Base-by-base conservation (phyloP, 2,797 vertebrate species). In the Mormyrops boulengeri region DNA sequence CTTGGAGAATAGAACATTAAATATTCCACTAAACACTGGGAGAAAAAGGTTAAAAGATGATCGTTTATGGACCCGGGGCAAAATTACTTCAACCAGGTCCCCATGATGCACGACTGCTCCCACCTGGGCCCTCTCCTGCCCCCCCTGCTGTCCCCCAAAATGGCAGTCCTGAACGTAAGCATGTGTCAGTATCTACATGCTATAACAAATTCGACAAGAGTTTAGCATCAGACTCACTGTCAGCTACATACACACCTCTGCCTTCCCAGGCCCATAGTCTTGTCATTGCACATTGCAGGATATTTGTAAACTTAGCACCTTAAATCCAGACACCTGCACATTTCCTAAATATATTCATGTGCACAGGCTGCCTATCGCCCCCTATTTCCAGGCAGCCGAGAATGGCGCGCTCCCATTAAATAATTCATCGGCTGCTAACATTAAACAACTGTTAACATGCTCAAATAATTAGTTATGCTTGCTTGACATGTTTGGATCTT, bases 361-460 rank as follows among this genome's bases (percentile, higher is more conserved):
- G 85, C 82, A 77, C 93, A 92, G 93, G 94, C 93, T 92, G 92
- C 93, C 95, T 94, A 94, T 92, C 93, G 92, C 91, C 90, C 95
- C 95, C 91, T 95, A 95, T 97, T 97, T 97, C 96, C 96, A 97
- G 97, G 95, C 96, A 96, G 97, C 96, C 96, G 96, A 96, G 97
- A 97, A 96, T 96, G 96, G 96, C 97, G 96, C 94, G 94, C 94
- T 95, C 94, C 95, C 96, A 94, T 97, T 99, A 97, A 99, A 99
- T 99, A 98, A 99, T 99, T 99, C 97, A 99, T 97, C 95, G 95
- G 96, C 97, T 97, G 96, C 97, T 98, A 98, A 97, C 98, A 99
- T 99, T 99, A 99, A 98, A 98, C 98, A 99, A 98, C 98, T 99
- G 98, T 98, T 99, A 99, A 98, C 98, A 99, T 96, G 97, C 97